Base-by-base conservation (phyloP, 64 coral and sea anemone genomes). In the Cladopsammia gracilis region DNA sequence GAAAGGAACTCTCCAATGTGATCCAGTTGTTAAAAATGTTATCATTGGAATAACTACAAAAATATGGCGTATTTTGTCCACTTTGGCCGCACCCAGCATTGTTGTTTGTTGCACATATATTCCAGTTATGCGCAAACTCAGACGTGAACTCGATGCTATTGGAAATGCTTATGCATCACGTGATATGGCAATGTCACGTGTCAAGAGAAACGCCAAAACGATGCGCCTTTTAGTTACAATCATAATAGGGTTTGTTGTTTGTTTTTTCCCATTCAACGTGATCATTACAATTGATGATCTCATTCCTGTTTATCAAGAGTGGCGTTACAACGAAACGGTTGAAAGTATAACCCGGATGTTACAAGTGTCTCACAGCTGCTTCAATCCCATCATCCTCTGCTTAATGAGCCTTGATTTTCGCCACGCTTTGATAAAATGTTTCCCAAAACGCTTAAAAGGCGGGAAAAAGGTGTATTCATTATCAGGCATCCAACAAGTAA, bases 361-460 rank as follows among this genome's bases (percentile, higher is more conserved):
- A 20, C 72, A 75, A 75, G 72, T 75, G 44, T 15, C 72, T 20
- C 43, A 75, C 18, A 75, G 72, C 72, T 75, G 72, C 15, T 50
- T 75, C 14, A 75, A 75, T 75, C 72, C 72, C 72, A 75, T 75
- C 44, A 75, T 75, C 72, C 72, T 75, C 46, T 75, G 72, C 19
- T 48, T 49, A 48, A 12, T 75, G 1, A 49, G 72, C 72, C 6
- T 16, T 18, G 72, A 49, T 49, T 75, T 75, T 75, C 72, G 46
- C 15, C 44, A 75, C 16, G 72, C 72, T 19, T 48, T 48, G 72
- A 75, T 13, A 13, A 49, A 51, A 75, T 5, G 44, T 10, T 75
- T 42, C 19, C 6, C 13, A 75, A 75, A 75, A 47, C 0, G 14
- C 6, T 1, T 75, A 19, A 48, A 47, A 48, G 13, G 45, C 14